Conservation (phyloP, 2,113 vertebrate genomes). For the Oncorhynchus nerka region DNA sequence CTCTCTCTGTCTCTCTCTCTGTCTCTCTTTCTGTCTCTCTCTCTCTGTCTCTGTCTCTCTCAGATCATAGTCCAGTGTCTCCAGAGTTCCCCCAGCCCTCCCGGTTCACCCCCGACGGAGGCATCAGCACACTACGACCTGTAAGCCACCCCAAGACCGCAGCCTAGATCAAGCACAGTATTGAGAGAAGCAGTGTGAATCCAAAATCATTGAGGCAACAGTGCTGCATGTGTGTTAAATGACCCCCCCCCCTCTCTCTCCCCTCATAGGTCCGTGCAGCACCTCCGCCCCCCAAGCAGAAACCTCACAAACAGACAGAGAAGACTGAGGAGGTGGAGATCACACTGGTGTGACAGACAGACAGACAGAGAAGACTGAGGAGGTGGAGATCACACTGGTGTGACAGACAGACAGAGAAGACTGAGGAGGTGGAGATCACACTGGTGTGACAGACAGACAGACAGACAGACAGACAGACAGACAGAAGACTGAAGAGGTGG, state of each 20-base stretch:
- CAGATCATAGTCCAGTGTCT: conserved; percentile 86
- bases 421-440: conserved; percentile 96
- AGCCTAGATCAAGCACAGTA: background rate
- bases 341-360: conserved; percentile 85
- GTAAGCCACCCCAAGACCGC: conserved; percentile 69
- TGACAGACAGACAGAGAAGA: conserved; percentile 84
- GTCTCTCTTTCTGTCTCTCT: background rate
- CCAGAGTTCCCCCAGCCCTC: conserved; percentile 83
- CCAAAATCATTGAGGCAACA: background rate
- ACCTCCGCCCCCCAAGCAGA: conserved; percentile 93
- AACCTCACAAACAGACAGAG: conserved; percentile 80
- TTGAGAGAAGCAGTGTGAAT: background rate
- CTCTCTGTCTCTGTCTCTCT: background rate
- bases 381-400: conserved; percentile 97
- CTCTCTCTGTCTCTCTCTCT: background rate
- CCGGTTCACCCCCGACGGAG: conserved; percentile 80
- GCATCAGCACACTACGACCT: conserved; percentile 89
- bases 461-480: conserved; percentile 69
- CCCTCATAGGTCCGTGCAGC: conserved; percentile 88
- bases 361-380: conserved; percentile 85
- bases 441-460: conserved; percentile 84
- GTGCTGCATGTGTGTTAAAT: too few relatives aligned
- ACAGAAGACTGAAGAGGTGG: conserved; percentile 66
- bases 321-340: conserved; percentile 97
- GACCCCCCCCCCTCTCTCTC: too few relatives aligned